Evolutionary conservation across 1,140 invertebrate species (phyloP), one percentile per base, ranked within the genome.

Genomic region (Maniola jurtina): DNA sequence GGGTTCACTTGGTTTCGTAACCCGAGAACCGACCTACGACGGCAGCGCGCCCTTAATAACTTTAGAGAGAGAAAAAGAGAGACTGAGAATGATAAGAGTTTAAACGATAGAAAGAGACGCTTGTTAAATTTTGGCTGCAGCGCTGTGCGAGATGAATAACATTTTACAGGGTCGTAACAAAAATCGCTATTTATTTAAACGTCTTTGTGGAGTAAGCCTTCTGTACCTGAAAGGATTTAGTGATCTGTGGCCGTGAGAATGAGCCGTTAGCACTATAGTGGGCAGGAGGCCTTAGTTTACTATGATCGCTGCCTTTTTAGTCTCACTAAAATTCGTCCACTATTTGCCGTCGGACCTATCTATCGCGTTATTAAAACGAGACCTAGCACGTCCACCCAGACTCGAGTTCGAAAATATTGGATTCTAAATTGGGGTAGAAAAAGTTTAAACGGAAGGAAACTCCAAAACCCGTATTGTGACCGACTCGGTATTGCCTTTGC

Each of bases 281-380:
- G 55, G 52, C 35, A 35, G n/a, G 6, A 35, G 45, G 6, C 63
- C 25, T 65, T 65, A 73, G 70, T 75, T 72, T 71, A 75, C 72
- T 75, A 77, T 72, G 72, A 74, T 63, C 63, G 59, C 57, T 60
- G 54, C 64, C 61, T 66, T 74, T 79, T 76, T 76, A 70, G 56
- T 64, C 68, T 63, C 70, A 34, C 61, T 68, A 66, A 72, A 79
- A 79, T 69, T 72, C 70, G 71, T 71, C 74, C 76, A 72, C 73
- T 76, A 73, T 76, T 79, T 79, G 72, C 76, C 61, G 61, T 69
- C 69, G 63, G 69, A 75, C 71, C 76, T 69, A 72, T 74, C 70
- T 71, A 76, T 78, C 66, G 71, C 71, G 74, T 76, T 76, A 79
- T 79, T 79, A 79, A 77, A 76, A 79, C 74, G 74, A 76, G 73